Percentiles rank a stretch among this genome's conserved stretches.
These are phyloP conservation scores for Diprion similis DNA, from an alignment of 1,140 invertebrate genomes.

Conservation along the genomic window DNA sequence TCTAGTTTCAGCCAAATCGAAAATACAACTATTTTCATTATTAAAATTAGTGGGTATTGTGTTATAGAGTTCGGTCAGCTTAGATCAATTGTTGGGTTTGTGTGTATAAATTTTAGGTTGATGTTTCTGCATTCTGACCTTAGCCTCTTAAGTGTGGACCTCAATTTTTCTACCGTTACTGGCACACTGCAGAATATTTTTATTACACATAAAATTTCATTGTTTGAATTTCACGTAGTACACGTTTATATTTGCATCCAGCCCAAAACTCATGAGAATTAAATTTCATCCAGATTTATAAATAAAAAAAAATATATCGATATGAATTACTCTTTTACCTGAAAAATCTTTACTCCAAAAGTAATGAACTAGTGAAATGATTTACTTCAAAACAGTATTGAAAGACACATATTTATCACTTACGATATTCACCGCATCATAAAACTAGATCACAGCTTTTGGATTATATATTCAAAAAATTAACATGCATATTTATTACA, in stretches of 20 bases:
- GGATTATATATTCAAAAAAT: background rate
- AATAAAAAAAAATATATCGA: background rate
- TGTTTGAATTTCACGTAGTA: background rate
- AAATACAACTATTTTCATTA: too few relatives aligned
- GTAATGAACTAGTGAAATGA: background rate
- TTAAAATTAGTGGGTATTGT: too few relatives aligned
- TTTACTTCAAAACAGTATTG: background rate
- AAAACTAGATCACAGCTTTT: conserved; percentile 6
- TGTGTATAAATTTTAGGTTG: too few relatives aligned
- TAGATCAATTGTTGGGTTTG: too few relatives aligned
- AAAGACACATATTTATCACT: background rate
- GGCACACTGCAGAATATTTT: background rate
- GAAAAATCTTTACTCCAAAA: background rate
- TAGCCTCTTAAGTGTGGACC: too few relatives aligned
- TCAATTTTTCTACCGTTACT: too few relatives aligned
- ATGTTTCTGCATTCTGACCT: too few relatives aligned
- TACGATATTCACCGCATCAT: background rate
- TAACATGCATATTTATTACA: background rate
- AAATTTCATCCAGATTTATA: background rate
- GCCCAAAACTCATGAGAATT: background rate
- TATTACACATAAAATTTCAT: background rate
- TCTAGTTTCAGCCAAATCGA: too few relatives aligned
- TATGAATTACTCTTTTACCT: background rate
- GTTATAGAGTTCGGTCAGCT: too few relatives aligned
- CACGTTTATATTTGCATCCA: background rate